Base-by-base conservation (phyloP, 1,140 invertebrate species). In the Eurosta solidaginis region DNA sequence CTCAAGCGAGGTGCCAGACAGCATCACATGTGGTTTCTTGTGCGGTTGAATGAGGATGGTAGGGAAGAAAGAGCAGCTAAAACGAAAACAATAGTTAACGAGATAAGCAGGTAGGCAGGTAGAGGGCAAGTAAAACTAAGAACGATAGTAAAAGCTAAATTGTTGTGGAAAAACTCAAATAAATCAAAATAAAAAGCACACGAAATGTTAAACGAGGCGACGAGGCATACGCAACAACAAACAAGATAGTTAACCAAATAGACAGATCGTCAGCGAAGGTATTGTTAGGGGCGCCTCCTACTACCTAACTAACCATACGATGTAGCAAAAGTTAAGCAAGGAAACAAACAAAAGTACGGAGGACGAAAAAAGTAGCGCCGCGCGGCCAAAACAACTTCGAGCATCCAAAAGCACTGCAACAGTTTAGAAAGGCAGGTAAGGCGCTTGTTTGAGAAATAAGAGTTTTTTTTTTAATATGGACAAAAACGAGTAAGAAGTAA, bases 1-100 rank as follows among this genome's bases (percentile, higher is more conserved):
- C 59, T n/a, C n/a, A 29, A 22, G 33, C 59, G 59, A 68, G 59
- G 59, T 68, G 59, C 59, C 59, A 68, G 59, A 68, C 59, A 68
- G 59, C 59, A 68, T 68, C 59, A 68, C 59, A 68, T 68, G 59
- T 68, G 59, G 59, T 68, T 68, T 12, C 6, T 5, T n/a, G n/a
- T n/a, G n/a, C n/a, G 17, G 22, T 68, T 68, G 33, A 68, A 68
- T 68, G 29, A 7, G 33, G 59, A 40, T 4, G 59, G n/a, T n/a
- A 68, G 40, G 20, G 36, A 33, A 3, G 50, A 3, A 54, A 20
- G 33, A 5, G 59, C 33, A 33, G 33, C 45, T 17, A 40, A 33
- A 6, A 40, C 17, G 45, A 47, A 14, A 47, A n/a, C 45, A 47
- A 47, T n/a, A 47, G 45, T 47, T 47, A 47, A 47, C 45, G 45